Conservation (phyloP, 1,140 invertebrate species). For the Aphelinus atriplicis region DNA sequence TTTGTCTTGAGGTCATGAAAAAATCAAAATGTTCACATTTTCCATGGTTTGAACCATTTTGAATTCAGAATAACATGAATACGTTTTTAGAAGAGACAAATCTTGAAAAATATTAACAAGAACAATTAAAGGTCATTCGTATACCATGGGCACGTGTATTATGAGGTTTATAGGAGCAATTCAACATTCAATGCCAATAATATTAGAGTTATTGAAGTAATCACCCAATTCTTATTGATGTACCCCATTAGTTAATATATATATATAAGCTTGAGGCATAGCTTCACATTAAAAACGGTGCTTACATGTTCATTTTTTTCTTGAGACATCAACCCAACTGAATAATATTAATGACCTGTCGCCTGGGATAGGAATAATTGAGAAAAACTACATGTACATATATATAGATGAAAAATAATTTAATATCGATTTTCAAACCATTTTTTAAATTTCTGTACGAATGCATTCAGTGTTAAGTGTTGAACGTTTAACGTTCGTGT, state of each 20-base stretch:
- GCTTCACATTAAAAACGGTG: background rate
- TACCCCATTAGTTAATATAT: background rate
- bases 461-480: background rate
- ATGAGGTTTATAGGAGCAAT: no score
- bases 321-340: no score
- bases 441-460: background rate
- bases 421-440: background rate
- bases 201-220: no score
- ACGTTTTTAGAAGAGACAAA: no score
- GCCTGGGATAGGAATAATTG: background rate
- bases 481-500: background rate
- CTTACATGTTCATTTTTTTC: background rate
- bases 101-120: no score
- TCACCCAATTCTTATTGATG: background rate
- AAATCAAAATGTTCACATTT: no score
- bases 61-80: no score
- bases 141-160: no score
- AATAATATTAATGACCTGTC: conserved; percentile 1
- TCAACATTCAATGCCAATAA: no score
- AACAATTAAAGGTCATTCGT: no score
- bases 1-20: no score
- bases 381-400: background rate
- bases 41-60: no score
- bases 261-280: background rate
- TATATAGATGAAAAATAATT: background rate